Evolutionary conservation across 2,797 vertebrate species (phyloP), one percentile per base, ranked within the genome.

Genomic region (Oreonectes daqikongensis): DNA sequence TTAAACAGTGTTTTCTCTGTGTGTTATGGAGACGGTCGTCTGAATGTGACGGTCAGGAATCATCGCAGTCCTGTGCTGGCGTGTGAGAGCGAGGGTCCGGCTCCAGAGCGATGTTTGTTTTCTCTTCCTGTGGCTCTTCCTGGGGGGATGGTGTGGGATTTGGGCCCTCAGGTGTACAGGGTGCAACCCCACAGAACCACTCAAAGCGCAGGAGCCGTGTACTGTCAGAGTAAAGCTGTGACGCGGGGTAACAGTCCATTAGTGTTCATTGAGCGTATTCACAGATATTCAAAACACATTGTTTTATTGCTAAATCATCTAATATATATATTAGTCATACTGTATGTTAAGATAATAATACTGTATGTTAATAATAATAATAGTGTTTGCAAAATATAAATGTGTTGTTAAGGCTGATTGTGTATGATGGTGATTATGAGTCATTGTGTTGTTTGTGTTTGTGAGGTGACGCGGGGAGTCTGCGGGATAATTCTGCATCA

Each of bases 141-240:
- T 1, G 59, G 71, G 69, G 81, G 79, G 53, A 83, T 89, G 66
- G 87, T 89, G 75, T 90, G 83, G 1, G 86, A 92, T 32, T 53
- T 82, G 79, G 85, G 84, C 76, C 18, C 87, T 77, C 90, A 88
- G 69, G 81, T 82, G 48, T 61, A 81, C 80, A 91, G 91, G 83
- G 78, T 85, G 77, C 94, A 90, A 84, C 70, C 82, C 9, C 78
- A 76, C 69, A 91, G 88, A 69, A 84, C 79, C 52, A 82, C 80
- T 64, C 87, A 85, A 74, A 90, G 86, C 63, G 79, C 85, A 1
- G 83, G 77, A 15, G n/a, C 70, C 44, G 38, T 61, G 1, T 67
- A 71, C 73, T 59, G 75, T 24, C 77, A 66, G 20, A 80, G 72
- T 64, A 66, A 75, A 44, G 80, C 85, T 7, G 26, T 59, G 14